Evolutionary conservation across 64 coral and sea anemone genomes (phyloP).

Genomic region (Stylophora pistillata): DNA sequence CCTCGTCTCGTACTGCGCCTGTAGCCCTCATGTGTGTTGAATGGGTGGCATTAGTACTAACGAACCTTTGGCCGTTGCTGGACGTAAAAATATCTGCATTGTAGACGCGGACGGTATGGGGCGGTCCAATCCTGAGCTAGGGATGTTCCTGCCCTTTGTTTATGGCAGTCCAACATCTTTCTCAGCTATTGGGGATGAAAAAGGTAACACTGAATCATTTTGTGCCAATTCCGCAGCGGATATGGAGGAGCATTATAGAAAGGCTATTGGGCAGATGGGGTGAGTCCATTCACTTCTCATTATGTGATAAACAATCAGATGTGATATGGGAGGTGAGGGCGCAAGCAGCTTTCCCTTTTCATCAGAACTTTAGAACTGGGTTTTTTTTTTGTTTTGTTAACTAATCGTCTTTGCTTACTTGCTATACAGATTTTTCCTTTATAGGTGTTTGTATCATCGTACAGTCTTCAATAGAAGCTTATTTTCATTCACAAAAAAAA

Average conservation of each 20-base stretch:
- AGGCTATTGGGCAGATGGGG: conserved; percentile 75
- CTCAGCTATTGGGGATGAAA: conserved; percentile 58
- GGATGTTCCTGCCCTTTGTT: conserved; percentile 88
- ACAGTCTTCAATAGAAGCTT: no score
- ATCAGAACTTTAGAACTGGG: no score
- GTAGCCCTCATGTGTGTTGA: conserved; percentile 69
- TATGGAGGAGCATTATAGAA: conserved; percentile 67
- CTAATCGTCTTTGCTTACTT: no score
- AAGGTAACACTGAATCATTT: conserved; percentile 17
- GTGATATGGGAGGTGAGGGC: no score
- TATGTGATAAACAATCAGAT: no score
- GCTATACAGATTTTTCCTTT: no score
- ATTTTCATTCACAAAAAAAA: no score
- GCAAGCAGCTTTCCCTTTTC: no score
- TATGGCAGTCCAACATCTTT: conserved; percentile 68
- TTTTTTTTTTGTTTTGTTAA: no score
- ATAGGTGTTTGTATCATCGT: no score
- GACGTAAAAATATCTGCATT: conserved; percentile 67
- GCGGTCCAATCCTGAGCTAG: conserved; percentile 88
- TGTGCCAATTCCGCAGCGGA: conserved; percentile 46
- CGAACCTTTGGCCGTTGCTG: conserved; percentile 73
- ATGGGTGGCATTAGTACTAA: conserved; percentile 86
- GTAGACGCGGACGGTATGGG: conserved; percentile 98
- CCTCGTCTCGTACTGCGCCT: conserved; percentile 17
- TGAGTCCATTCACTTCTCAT: no score